Base-by-base conservation (phyloP, 2,113 vertebrate species). In the Ochotona curzoniae region DNA sequence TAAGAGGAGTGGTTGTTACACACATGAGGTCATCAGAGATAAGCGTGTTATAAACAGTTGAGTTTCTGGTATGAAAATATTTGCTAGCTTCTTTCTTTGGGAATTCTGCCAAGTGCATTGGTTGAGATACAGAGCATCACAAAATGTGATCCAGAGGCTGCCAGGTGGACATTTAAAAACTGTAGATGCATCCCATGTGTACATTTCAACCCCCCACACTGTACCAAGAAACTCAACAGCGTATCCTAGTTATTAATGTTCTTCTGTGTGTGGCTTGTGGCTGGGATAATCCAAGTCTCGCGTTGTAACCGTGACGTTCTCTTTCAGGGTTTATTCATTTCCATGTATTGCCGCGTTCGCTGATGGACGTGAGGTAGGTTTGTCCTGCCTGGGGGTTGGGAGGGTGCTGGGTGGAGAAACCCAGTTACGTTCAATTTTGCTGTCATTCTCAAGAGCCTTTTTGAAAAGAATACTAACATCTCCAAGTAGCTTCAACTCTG, bases 271-370 rank as follows among this genome's bases (percentile, higher is more conserved):
- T 76, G 3, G 38, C 26, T 70, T 23, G 5, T 81, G 4, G 73
- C 66, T 83, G 47, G 15, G 51, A 10, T 70, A 18, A 38, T 30
- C 9, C 21, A 6, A 23, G 8, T 63, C 49, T 51, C 35, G 25
- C 2, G 61, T 94, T 64, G 64, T 90, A 90, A 91, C 28, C 26
- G 17, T 85, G 76, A 87, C 6, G 9, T 0, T 96, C 35, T 97
- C 90, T 98, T 97, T 12, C 97, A 99, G 99, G 96, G 98, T 99
- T 20, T 98, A 96, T 93, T 99, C 98, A 3, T 98, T 99, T 96
- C 98, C 99, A 0, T 99, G 99, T 85, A 91, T 98, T 80, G 92
- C 96, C 75, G 98, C 98, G 21, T 99, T 99, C 96, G 98, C 99
- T 76, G 98, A 98, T 79, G 95, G 81, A 25, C 97, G 96, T 1